These are phyloP conservation scores for Bicyclus anynana DNA, from an alignment of 1,140 invertebrate genomes.

Conservation along the genomic window DNA sequence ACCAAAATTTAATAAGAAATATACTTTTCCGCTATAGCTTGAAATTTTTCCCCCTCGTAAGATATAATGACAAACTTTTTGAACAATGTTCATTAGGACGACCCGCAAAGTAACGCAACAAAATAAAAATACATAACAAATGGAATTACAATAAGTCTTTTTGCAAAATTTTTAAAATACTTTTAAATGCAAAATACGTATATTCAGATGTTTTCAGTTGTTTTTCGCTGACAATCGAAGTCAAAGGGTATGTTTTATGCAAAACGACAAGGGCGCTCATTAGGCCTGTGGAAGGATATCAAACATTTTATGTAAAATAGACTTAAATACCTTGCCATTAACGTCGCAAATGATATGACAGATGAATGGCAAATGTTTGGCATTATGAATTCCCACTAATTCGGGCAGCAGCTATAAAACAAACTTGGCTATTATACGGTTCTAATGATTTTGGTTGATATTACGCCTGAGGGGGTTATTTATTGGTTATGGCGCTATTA, in stretches of 20 bases:
- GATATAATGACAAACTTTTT: too few relatives aligned
- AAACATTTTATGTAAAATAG: not conserved
- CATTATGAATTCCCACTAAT: constrained; percentile 7
- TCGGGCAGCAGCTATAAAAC: constrained; percentile 1
- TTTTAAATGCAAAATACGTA: too few relatives aligned
- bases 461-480: constrained; percentile 1
- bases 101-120: too few relatives aligned
- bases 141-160: too few relatives aligned
- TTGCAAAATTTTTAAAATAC: too few relatives aligned
- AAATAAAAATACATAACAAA: too few relatives aligned
- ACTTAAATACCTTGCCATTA: not conserved
- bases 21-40: too few relatives aligned
- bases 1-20: too few relatives aligned
- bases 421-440: constrained; percentile 1
- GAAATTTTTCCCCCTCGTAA: too few relatives aligned
- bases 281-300: not conserved
- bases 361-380: not conserved
- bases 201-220: not conserved
- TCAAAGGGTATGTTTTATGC: not conserved
- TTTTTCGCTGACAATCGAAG: not conserved
- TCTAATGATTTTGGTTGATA: constrained; percentile 5
- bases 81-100: too few relatives aligned
- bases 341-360: not conserved
- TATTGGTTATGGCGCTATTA: not conserved
- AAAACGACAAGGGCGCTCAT: constrained; percentile 3